These are phyloP conservation scores for Chrysotoxum bicinctum DNA, from an alignment of 2,888 invertebrate species.

Conservation along the genomic window DNA sequence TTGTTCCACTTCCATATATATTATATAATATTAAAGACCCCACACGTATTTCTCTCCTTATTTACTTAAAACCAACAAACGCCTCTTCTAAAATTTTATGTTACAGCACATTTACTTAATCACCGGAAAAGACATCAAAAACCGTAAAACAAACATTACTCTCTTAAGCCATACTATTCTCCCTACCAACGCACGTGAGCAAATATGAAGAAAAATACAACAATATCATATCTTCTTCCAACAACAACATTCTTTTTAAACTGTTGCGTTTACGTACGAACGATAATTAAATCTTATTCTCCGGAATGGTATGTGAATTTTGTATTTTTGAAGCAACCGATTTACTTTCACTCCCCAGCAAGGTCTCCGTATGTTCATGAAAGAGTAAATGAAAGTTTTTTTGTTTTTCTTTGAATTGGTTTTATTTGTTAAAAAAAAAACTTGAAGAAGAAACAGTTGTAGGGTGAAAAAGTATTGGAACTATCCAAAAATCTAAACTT, in stretches of 20 bases:
- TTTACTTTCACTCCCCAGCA: conserved; percentile 71
- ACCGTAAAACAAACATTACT: conserved; percentile 8
- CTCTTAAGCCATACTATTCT: background rate
- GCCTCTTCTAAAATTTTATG: background rate
- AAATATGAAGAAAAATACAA: background rate
- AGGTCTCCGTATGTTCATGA: conserved; percentile 54
- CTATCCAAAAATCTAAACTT: background rate
- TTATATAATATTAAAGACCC: background rate
- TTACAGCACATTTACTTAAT: background rate
- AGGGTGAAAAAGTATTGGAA: background rate
- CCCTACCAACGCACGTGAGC: background rate
- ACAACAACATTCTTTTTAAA: background rate
- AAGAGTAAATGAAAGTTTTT: conserved; percentile 68
- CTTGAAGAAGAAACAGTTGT: background rate
- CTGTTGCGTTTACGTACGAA: conserved; percentile 6
- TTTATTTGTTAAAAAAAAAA: background rate
- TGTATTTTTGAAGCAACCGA: conserved; percentile 42
- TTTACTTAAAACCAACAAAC: background rate
- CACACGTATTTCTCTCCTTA: background rate
- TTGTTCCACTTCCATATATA: background rate
- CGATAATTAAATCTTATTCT: conserved; percentile 29
- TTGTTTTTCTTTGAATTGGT: conserved; percentile 7
- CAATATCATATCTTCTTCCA: background rate
- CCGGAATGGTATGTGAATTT: conserved; percentile 28
- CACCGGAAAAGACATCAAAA: conserved; percentile 1